These are phyloP conservation scores for Oryctolagus cuniculus DNA, from an alignment of 2,113 vertebrate genomes.

Conservation along the genomic window mOryCun1.1 NC_091438.1:140585001-140585500, in stretches of 20 bases:
- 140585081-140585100: background rate
- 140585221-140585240: slow-evolving; percentile 73
- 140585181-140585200: slow-evolving; percentile 53
- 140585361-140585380: slow-evolving; percentile 61
- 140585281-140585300: slow-evolving; percentile 69
- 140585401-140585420: slow-evolving; percentile 67
- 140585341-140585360: slow-evolving; percentile 45
- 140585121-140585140: background rate
- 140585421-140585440: slow-evolving; percentile 50
- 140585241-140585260: slow-evolving; percentile 68
- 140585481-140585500: background rate
- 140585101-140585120: background rate
- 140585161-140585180: slow-evolving; percentile 18
- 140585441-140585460: slow-evolving; percentile 67
- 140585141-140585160: slow-evolving; percentile 27
- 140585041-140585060: background rate
- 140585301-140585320: slow-evolving; percentile 65
- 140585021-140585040: background rate
- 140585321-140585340: slow-evolving; percentile 78
- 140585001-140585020: background rate
- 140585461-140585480: slow-evolving; percentile 56
- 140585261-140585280: slow-evolving; percentile 77
- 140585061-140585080: background rate
- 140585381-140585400: slow-evolving; percentile 69
- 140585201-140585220: slow-evolving; percentile 73